These are phyloP conservation scores for Natrix natrix DNA, from an alignment of 2,797 vertebrate species.

Conservation along the genomic window DNA sequence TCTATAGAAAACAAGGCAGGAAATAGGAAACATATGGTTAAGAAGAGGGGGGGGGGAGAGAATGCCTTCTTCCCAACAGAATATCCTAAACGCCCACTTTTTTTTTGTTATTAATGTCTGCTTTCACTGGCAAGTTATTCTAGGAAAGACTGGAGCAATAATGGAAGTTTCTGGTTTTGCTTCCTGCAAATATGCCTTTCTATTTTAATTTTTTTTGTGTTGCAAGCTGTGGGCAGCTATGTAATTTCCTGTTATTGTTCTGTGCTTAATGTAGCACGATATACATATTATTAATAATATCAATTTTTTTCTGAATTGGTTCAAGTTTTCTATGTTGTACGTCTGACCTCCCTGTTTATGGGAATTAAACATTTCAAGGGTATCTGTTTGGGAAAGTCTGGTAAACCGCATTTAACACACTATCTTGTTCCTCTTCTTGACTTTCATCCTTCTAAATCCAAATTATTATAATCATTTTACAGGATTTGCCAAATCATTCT, in stretches of 20 bases:
- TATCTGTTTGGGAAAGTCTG: neutral
- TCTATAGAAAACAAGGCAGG: neutral
- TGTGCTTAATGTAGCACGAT: neutral
- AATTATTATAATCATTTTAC: neutral
- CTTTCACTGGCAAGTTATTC: neutral
- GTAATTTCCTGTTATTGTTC: neutral
- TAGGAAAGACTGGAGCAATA: neutral
- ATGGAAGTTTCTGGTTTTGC: neutral
- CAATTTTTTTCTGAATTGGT: neutral
- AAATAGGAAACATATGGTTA: neutral
- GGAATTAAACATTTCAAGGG: neutral
- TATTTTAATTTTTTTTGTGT: conserved; percentile 2
- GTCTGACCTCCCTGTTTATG: neutral
- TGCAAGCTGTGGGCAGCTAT: neutral
- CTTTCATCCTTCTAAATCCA: neutral
- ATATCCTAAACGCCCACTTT: too few species aligned
- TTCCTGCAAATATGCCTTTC: neutral
- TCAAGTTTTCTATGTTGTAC: neutral
- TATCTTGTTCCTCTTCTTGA: neutral
- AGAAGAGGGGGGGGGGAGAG: neutral
- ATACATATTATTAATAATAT: neutral
- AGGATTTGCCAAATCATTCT: neutral
- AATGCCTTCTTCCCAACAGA: neutral
- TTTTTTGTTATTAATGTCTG: neutral
- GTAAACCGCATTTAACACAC: neutral